Evolutionary conservation across 2,113 vertebrate species (phyloP).

Genomic region (Scomber japonicus): DNA sequence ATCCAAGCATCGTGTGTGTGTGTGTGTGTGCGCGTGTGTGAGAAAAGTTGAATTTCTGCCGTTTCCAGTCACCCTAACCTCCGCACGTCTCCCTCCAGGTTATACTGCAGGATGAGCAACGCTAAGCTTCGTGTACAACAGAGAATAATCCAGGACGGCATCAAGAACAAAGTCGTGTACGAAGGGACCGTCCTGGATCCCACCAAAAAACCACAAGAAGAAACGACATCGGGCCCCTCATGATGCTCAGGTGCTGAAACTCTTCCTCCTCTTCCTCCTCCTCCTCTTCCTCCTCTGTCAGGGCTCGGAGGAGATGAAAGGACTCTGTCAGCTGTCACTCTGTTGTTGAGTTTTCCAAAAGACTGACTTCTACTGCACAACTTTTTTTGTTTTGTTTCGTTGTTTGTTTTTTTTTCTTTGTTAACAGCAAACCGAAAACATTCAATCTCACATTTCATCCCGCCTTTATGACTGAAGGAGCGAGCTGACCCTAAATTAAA

Average conservation of each 20-base stretch:
- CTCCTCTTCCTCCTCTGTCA: background rate
- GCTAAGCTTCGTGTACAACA: slow-evolving; percentile 67
- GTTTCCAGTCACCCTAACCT: background rate
- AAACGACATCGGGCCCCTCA: slow-evolving; percentile 16
- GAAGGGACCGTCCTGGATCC: slow-evolving; percentile 70
- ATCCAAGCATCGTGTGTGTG: no score
- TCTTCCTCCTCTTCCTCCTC: no score
- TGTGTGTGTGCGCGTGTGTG: no score
- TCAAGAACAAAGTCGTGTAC: slow-evolving; percentile 72
- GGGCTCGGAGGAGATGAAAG: background rate
- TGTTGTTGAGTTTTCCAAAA: background rate
- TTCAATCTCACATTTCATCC: background rate
- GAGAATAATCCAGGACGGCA: slow-evolving; percentile 64
- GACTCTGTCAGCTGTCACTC: background rate
- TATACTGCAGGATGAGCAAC: slow-evolving; percentile 70
- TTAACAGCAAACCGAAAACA: background rate
- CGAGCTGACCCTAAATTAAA: no score
- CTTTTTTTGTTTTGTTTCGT: no score
- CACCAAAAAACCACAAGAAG: slow-evolving; percentile 15
- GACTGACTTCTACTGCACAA: background rate
- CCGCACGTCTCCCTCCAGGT: slow-evolving; percentile 15
- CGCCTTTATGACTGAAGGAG: no score
- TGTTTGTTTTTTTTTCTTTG: background rate
- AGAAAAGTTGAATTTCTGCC: no score
- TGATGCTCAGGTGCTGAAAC: slow-evolving; percentile 15